Conservation (phyloP, 2,888 invertebrate genomes). For the Metalampra italica region DNA sequence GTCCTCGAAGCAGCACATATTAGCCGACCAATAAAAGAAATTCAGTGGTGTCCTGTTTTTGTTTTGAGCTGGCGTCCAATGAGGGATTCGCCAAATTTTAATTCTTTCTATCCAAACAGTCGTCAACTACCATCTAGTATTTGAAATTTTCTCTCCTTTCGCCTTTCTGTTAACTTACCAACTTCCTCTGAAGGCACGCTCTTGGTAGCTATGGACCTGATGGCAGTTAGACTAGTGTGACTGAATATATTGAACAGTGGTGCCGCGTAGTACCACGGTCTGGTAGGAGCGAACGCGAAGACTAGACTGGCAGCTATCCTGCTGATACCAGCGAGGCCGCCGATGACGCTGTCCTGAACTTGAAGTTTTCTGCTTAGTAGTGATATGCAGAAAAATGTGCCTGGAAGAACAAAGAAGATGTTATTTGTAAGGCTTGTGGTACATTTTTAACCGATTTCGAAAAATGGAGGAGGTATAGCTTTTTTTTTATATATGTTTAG, state of each 20-base stretch:
- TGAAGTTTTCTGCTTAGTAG: conserved; percentile 59
- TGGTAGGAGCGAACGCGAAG: conserved; percentile 68
- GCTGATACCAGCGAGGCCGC: conserved; percentile 67
- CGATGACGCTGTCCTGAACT: conserved; percentile 71
- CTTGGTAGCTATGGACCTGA: conserved; percentile 77
- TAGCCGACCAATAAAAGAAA: too few relatives aligned
- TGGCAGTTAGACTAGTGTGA: conserved; percentile 74
- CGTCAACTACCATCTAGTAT: too few relatives aligned
- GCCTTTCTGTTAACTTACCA: conserved; percentile 41
- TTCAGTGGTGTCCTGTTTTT: too few relatives aligned
- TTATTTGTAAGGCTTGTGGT: not conserved
- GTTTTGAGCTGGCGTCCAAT: too few relatives aligned
- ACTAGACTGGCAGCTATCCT: conserved; percentile 74
- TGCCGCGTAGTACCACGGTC: conserved; percentile 69
- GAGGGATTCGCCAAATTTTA: too few relatives aligned
- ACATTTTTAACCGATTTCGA: too few relatives aligned
- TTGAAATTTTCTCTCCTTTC: too few relatives aligned
- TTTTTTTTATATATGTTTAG: too few relatives aligned
- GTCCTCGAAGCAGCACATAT: too few relatives aligned
- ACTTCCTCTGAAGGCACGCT: conserved; percentile 76
- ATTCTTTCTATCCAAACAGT: too few relatives aligned
- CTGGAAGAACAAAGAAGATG: conserved; percentile 35
- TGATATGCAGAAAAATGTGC: conserved; percentile 69
- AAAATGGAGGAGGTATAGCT: too few relatives aligned
- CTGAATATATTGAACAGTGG: conserved; percentile 74